These are phyloP conservation scores for Bombus ignitus DNA, from an alignment of 1,140 invertebrate species.

Conservation along the genomic window DNA sequence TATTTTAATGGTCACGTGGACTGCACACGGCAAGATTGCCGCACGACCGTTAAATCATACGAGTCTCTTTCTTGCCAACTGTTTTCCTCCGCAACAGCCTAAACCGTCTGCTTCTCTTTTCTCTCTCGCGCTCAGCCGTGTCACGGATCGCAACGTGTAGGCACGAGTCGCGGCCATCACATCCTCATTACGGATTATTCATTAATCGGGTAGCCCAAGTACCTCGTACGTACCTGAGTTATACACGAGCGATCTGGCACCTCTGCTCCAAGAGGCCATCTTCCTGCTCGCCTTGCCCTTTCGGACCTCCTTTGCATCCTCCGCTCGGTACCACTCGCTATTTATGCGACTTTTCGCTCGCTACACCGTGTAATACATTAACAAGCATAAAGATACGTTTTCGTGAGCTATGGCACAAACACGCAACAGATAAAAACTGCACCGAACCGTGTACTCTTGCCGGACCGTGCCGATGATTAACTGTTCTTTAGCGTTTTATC, in stretches of 20 bases:
- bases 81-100: not conserved
- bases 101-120: not conserved
- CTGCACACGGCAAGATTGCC: conserved; percentile 26
- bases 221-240: conserved; percentile 47
- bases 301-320: not conserved
- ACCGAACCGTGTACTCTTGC: not conserved
- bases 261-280: conserved; percentile 3
- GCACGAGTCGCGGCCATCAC: conserved; percentile 53
- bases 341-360: conserved; percentile 22
- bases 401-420: conserved; percentile 13
- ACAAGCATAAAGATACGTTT: conserved; percentile 14
- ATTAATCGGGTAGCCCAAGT: conserved; percentile 70
- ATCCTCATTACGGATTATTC: conserved; percentile 79
- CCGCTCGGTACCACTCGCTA: not conserved
- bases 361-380: conserved; percentile 39
- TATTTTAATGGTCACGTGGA: conserved; percentile 48
- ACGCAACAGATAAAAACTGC: too few relatives aligned
- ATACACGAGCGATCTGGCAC: conserved; percentile 50
- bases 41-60: conserved; percentile 50
- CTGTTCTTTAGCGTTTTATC: not conserved
- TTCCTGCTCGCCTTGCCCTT: not conserved
- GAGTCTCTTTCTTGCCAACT: conserved; percentile 34
- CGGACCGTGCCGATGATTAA: not conserved
- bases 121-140: not conserved
- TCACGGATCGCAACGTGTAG: not conserved